phyloP scores from a whole-genome alignment of 2,888 invertebrate genomes.

The Heteromyza rotundicornis region DNA sequence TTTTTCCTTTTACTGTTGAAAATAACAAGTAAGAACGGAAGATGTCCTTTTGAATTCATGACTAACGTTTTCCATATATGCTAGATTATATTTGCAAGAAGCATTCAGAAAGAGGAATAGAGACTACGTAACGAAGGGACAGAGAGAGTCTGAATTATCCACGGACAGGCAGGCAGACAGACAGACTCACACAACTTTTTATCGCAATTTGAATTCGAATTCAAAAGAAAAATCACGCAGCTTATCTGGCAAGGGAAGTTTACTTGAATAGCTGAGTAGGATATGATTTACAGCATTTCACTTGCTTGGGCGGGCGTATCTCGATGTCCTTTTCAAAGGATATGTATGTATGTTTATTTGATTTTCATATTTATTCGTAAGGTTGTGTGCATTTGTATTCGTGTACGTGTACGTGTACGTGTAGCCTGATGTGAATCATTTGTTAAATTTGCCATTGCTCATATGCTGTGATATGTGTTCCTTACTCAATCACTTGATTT shows the following conservation, averaged over 20 bases:
- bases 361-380: background rate
- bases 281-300: background rate
- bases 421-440: too few species aligned
- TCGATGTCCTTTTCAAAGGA: background rate
- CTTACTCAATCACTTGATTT: background rate
- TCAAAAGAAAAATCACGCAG: background rate
- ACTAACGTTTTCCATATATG: slow-evolving; percentile 26
- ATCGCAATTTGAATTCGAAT: slow-evolving; percentile 5
- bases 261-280: background rate
- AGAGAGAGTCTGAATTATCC: too few species aligned
- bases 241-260: slow-evolving; percentile 2
- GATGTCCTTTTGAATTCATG: slow-evolving; percentile 44
- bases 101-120: background rate
- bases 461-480: too few species aligned
- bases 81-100: slow-evolving; percentile 7
- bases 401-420: too few species aligned
- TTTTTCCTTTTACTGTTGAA: slow-evolving; percentile 1
- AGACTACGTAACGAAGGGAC: background rate
- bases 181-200: background rate
- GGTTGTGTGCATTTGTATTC: background rate
- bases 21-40: slow-evolving; percentile 18
- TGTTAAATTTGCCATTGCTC: too few species aligned
- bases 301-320: background rate
- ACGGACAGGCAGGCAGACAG: background rate
- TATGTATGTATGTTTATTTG: background rate